These are phyloP conservation scores for Caenorhabditis elegans DNA, from an alignment of 1,140 invertebrate genomes.

Conservation along the genomic window DNA sequence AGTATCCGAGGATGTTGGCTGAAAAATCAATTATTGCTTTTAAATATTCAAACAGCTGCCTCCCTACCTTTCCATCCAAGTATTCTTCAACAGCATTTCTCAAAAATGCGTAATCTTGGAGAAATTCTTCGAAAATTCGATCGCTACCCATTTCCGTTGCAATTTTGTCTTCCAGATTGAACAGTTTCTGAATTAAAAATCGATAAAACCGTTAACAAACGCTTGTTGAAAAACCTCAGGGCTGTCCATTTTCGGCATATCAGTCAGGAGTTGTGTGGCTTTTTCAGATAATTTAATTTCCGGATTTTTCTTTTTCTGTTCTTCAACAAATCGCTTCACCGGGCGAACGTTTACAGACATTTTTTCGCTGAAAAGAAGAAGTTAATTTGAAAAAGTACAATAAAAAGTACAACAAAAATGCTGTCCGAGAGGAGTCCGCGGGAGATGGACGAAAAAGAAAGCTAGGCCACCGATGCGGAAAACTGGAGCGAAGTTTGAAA, in stretches of 20 bases:
- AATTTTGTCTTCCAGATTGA: background rate
- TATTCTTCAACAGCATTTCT: background rate
- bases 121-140: background rate
- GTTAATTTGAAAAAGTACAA: too few relatives aligned
- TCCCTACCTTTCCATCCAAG: background rate
- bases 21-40: background rate
- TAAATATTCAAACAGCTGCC: background rate
- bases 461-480: too few relatives aligned
- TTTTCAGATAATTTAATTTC: background rate
- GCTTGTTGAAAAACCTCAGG: background rate
- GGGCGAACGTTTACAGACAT: background rate
- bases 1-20: background rate
- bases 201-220: too few relatives aligned
- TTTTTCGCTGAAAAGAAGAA: background rate
- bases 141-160: background rate
- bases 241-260: background rate
- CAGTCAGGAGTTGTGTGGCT: background rate
- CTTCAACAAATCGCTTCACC: background rate
- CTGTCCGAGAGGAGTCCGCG: too few relatives aligned
- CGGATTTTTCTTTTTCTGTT: conserved; percentile 8
- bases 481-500: too few relatives aligned
- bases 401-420: too few relatives aligned
- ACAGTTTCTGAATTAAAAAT: background rate
- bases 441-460: too few relatives aligned
- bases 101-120: background rate